Conservation (phyloP, 2,797 vertebrate genomes). For the Hippoglossus hippoglossus region DNA sequence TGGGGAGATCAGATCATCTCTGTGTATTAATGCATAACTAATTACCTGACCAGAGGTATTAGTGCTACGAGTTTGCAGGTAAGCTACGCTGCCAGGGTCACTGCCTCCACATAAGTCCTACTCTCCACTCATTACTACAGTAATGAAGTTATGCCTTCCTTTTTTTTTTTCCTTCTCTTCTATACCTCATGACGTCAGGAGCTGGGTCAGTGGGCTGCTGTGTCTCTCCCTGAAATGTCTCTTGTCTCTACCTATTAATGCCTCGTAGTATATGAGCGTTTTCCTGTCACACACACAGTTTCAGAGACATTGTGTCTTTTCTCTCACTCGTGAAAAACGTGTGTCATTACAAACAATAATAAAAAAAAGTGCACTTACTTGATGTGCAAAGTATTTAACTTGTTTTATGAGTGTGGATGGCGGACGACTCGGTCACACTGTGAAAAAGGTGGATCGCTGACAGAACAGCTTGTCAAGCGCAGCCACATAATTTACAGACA, state of each 20-base stretch:
- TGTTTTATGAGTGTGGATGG: constrained; percentile 19
- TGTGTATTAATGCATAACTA: constrained; percentile 82
- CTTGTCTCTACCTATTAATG: constrained; percentile 42
- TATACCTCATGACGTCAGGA: constrained; percentile 47
- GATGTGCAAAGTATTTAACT: constrained; percentile 33
- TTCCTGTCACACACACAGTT: constrained; percentile 17
- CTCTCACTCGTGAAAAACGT: not conserved
- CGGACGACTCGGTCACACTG: constrained; percentile 26
- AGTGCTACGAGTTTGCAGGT: constrained; percentile 79
- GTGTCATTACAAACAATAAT: not conserved
- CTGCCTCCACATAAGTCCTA: constrained; percentile 68
- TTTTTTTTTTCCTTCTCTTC: constrained; percentile 24
- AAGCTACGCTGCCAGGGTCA: constrained; percentile 71
- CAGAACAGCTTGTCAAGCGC: constrained; percentile 61
- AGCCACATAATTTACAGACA: constrained; percentile 65
- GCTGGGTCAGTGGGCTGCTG: constrained; percentile 44
- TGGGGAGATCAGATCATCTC: constrained; percentile 79
- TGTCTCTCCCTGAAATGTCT: constrained; percentile 44
- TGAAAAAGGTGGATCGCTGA: constrained; percentile 61
- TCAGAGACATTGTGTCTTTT: not conserved
- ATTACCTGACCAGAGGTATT: constrained; percentile 83
- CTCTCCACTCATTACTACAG: constrained; percentile 73
- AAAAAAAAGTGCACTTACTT: constrained; percentile 12
- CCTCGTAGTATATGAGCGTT: constrained; percentile 19
- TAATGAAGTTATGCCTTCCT: constrained; percentile 76